Evolutionary conservation across 2,888 invertebrate genomes (phyloP).

Genomic region (Lasioglossum oenotherae): DNA sequence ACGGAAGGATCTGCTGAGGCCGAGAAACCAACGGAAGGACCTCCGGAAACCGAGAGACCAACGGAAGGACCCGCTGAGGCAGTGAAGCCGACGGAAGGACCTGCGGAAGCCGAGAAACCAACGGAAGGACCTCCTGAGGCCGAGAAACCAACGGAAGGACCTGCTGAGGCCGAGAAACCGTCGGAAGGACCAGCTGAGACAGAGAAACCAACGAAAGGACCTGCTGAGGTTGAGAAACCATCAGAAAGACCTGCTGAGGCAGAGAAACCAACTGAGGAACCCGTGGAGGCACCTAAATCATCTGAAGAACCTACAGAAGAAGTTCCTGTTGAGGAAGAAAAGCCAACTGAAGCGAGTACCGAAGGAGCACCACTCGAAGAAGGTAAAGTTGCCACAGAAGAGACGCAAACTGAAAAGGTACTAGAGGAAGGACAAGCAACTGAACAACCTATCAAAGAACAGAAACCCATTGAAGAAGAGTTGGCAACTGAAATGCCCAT

Average conservation of each 20-base stretch:
- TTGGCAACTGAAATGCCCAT: not conserved
- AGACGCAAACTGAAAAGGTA: constrained; percentile 11
- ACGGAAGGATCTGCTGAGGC: too few relatives aligned
- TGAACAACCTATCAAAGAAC: constrained; percentile 26
- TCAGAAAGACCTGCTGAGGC: constrained; percentile 3
- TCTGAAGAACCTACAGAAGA: constrained; percentile 33
- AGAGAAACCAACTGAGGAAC: constrained; percentile 5
- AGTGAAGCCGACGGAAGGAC: not conserved
- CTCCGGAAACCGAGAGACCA: too few relatives aligned
- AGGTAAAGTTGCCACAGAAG: not conserved
- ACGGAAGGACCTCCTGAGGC: constrained; percentile 17
- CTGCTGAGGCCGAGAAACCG: not conserved
- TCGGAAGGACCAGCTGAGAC: constrained; percentile 36
- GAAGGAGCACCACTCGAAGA: not conserved
- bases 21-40: too few relatives aligned
- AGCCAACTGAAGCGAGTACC: constrained; percentile 37
- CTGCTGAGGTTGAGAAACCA: too few relatives aligned
- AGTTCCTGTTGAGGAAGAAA: constrained; percentile 28
- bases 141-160: constrained; percentile 25
- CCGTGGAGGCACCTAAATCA: not conserved
- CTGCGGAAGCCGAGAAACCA: constrained; percentile 17
- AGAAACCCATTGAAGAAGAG: not conserved
- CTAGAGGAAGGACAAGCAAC: constrained; percentile 38
- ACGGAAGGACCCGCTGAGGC: too few relatives aligned
- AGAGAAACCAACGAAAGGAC: constrained; percentile 40